These are phyloP conservation scores for Hippocampus barbouri DNA, from an alignment of 2,113 vertebrate species.

Conservation along the genomic window DNA sequence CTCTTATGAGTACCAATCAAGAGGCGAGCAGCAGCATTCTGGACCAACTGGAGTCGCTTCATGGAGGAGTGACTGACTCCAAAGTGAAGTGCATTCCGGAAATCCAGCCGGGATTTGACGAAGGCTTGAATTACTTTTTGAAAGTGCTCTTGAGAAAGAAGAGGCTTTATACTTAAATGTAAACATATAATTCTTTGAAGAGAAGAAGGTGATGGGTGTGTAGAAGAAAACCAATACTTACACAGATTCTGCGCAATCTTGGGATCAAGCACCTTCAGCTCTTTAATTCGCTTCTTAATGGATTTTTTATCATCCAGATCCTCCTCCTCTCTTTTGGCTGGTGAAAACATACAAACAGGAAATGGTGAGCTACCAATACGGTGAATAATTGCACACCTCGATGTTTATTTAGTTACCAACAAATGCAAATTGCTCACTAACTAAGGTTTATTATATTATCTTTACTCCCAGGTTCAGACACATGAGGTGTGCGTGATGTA, in stretches of 20 bases:
- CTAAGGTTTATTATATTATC: neutral
- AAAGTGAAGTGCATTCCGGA: too few species aligned
- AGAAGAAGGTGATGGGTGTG: neutral
- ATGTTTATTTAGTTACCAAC: conserved; percentile 4
- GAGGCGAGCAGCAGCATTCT: too few species aligned
- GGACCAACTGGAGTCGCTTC: too few species aligned
- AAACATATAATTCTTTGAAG: neutral
- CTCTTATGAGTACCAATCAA: too few species aligned
- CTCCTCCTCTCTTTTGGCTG: conserved; percentile 84
- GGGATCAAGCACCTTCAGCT: conserved; percentile 91
- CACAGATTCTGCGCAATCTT: conserved; percentile 98
- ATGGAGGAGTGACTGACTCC: too few species aligned
- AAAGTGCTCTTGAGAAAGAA: too few species aligned
- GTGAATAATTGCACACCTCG: conserved; percentile 17
- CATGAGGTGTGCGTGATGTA: neutral
- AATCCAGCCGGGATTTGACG: too few species aligned
- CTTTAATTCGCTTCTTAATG: conserved; percentile 92
- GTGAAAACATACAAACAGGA: conserved; percentile 35
- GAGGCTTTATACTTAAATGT: too few species aligned
- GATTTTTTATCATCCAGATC: conserved; percentile 83
- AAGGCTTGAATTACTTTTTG: too few species aligned
- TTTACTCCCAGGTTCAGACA: neutral
- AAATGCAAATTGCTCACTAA: neutral
- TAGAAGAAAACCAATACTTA: conserved; percentile 70
- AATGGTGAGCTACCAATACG: conserved; percentile 17